Base-by-base conservation (phyloP, 2,113 vertebrate genomes). In the Trachemys scripta region DNA sequence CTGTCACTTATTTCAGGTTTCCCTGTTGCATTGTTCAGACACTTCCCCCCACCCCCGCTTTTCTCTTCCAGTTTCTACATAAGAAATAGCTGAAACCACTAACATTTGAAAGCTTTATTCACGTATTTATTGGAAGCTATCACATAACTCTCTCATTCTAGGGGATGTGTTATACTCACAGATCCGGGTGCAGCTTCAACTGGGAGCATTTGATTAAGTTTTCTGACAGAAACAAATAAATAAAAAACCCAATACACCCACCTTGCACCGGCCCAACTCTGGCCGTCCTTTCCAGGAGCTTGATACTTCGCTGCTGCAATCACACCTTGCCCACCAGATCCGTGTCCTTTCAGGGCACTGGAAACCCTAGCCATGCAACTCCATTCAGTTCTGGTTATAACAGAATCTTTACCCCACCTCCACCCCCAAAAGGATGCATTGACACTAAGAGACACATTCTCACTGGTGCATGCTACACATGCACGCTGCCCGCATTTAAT, bases 121-220 rank as follows among this genome's bases (percentile, higher is more conserved):
- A 62, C 4, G 59, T 29, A 31, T 31, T 6, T 45, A 42, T 17
- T 27, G 57, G 69, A 83, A 11, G 4, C 50, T 29, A 22, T 27
- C 53, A 56, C 25, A 7, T 13, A 49, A 50, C 79, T 11, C 29
- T 0, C 0, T 11, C 31, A 2, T 72, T 31, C 17, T 69, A 17
- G n/a, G 69, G 19, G n/a, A 38, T 8, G 14, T 0, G 31, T 35
- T 49, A 27, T 3, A 45, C 3, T 29, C 10, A 49, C 85, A 49
- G 35, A 6, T 10, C 0, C 1, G 0, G 7, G 14, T 0, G 5
- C 2, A 13, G 11, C 10, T 24, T 1, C 4, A 5, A 10, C 49
- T 56, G 35, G 27, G 12, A 75, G 45, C 20, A 5, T 1, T 0
- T 5, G 11, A 20, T 0, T 81, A 38, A 10, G 45, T 3, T 56